Percentiles rank a stretch among this genome's conserved stretches.
These are phyloP conservation scores for Catharus bicknelli DNA, from an alignment of 2,113 vertebrate species.

Conservation along the genomic window DNA sequence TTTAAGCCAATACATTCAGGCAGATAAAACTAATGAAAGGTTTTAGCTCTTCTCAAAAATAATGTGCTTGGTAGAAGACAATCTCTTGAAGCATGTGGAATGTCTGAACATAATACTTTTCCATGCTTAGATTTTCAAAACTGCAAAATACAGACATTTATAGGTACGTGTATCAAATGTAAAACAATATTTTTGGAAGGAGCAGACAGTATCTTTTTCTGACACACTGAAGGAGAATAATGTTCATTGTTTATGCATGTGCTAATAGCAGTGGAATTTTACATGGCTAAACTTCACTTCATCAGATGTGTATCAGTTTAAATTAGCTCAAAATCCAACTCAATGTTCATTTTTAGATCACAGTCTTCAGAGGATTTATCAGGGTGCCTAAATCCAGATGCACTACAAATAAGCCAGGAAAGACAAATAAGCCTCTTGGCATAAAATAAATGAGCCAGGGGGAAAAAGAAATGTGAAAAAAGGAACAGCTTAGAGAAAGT, in stretches of 20 bases:
- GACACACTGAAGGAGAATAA: constrained; percentile 34
- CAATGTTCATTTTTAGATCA: constrained; percentile 27
- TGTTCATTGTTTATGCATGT: constrained; percentile 31
- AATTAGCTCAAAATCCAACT: constrained; percentile 42
- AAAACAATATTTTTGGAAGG: not conserved
- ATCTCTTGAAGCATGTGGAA: not conserved
- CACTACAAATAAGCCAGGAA: constrained; percentile 39
- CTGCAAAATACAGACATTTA: constrained; percentile 10
- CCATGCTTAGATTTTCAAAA: constrained; percentile 19
- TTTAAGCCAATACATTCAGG: not conserved
- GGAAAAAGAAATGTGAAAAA: constrained; percentile 4
- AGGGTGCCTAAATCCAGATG: constrained; percentile 34
- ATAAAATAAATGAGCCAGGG: constrained; percentile 11
- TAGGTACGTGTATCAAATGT: constrained; percentile 37
- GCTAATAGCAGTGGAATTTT: constrained; percentile 21
- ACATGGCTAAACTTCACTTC: constrained; percentile 26
- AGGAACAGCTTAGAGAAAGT: not conserved
- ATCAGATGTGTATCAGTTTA: not conserved
- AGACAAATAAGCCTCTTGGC: constrained; percentile 42
- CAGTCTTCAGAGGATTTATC: constrained; percentile 37
- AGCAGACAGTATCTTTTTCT: constrained; percentile 22
- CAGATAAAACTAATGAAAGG: not conserved
- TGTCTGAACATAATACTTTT: not conserved
- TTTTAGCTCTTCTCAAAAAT: not conserved
- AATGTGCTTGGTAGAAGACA: not conserved